Evolutionary conservation across 2,888 invertebrate species (phyloP), one percentile per base, ranked within the genome.

Genomic region (Dexiosoma caninum): DNA sequence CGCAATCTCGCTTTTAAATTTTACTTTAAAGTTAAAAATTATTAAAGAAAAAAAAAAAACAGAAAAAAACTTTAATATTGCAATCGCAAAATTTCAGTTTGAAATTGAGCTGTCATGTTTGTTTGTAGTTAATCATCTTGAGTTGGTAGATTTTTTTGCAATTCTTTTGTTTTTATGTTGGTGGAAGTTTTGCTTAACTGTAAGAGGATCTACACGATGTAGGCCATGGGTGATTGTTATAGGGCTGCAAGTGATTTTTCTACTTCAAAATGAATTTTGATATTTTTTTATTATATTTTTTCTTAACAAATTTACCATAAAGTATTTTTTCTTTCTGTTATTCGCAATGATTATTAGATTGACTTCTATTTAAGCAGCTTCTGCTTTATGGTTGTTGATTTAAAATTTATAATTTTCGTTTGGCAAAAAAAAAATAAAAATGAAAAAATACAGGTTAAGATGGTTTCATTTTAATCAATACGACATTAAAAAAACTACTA

Each of bases 91-190:
- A 60, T 77, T 83, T 74, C 60, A 75, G 53, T 81, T 85, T 83
- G 72, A 84, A 87, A 88, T 88, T 88, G 87, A 88, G 88, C 88
- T 87, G 88, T 88, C 88, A 88, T 88, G 88, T 88, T 87, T 86
- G 87, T 84, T 85, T 88, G 86, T 85, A 86, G 88, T 88, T 88
- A 88, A 88, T 88, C 88, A 88, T 87, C 87, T 86, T 85, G 83
- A 85, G 85, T 83, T 83, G 80, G 80, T 32, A 37, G 44, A 27
- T 3, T 35, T 40, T 59, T 70, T 35, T 44, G 1, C 23, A 21
- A 12, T 14, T 23, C 10, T 53, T 35, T 60, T 59, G 44, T 27
- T 51, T 79, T 32, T 59, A 72, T 69, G 70, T 49, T 81, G 67
- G 72, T 83, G 76, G 78, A 66, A 75, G 78, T 81, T n/a, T 80